Evolutionary conservation across 1,140 invertebrate species (phyloP), one percentile per base, ranked within the genome.

Genomic region (Drosophila mojavensis): DNA sequence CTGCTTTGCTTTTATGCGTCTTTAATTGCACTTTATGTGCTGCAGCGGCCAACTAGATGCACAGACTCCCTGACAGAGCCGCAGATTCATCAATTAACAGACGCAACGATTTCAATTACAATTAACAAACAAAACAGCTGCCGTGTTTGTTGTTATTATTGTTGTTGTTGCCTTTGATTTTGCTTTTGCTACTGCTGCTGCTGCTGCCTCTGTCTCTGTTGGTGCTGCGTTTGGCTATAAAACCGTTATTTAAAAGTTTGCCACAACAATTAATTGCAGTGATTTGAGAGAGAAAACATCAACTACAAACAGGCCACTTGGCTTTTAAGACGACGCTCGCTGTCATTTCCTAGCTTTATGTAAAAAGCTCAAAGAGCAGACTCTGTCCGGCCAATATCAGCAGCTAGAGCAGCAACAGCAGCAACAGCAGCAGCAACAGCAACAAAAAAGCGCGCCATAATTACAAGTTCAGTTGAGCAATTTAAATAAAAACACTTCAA

Each of bases 401-500:
- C 64, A 69, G 63, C 58, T 64, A 33, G 63, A 60, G 33, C n/a
- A 69, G 63, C 58, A 67, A 33, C 67, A 60, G 33, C n/a, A 43
- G 5, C 43, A 47, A 5, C 54, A 65, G 50, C 50, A 71, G 20
- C 51, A 50, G 51, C 13, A 15, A 48, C 51, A 50, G 51, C 13
- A 15, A 48, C 11, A 39, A 59, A 60, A 67, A 53, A 54, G 11
- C 50, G 45, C 17, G 68, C 79, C 80, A 88, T 86, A 88, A 86
- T 86, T 86, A 89, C 83, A 88, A 89, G 83, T 86, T 86, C 79
- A 86, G 76, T 86, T 89, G 76, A 80, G 84, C 84, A 79, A 86
- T 86, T 88, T 83, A 86, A 86, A 86, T 89, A 79, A 86, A 86
- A 86, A 89, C 83, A 86, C 83, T 80, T 86, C 84, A 88, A 79